Conservation (phyloP, 2,113 vertebrate species). For the Anhinga rufa region DNA sequence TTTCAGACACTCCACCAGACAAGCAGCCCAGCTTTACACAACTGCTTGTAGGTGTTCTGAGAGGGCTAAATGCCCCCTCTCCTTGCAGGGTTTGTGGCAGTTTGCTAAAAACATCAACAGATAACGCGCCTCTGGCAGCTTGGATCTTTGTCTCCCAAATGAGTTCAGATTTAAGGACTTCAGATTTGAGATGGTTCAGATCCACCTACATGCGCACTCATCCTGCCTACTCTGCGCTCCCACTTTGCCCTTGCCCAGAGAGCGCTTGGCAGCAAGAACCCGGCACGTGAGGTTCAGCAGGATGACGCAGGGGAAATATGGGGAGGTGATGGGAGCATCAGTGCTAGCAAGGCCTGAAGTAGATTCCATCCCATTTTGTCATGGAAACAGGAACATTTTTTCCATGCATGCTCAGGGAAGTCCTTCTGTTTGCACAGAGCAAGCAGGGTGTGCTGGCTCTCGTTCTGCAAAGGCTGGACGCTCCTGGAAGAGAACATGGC, state of each 20-base stretch:
- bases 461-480: background rate
- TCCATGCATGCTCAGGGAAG: background rate
- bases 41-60: background rate
- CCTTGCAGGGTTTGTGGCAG: background rate
- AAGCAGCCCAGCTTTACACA: background rate
- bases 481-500: background rate
- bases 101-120: background rate
- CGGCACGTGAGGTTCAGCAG: background rate
- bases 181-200: background rate
- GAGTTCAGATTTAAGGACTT: background rate
- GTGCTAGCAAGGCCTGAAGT: background rate
- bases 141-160: background rate
- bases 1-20: accelerated
- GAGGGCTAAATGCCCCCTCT: background rate
- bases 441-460: background rate
- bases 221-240: background rate
- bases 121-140: background rate
- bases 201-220: accelerated
- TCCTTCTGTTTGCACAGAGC: background rate
- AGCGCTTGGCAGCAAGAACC: background rate
- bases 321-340: background rate
- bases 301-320: background rate
- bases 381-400: background rate
- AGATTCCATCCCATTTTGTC: background rate
- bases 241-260: background rate